Base-by-base conservation (phyloP, 2,113 vertebrate species). In the Hemiscyllium ocellatum region DNA sequence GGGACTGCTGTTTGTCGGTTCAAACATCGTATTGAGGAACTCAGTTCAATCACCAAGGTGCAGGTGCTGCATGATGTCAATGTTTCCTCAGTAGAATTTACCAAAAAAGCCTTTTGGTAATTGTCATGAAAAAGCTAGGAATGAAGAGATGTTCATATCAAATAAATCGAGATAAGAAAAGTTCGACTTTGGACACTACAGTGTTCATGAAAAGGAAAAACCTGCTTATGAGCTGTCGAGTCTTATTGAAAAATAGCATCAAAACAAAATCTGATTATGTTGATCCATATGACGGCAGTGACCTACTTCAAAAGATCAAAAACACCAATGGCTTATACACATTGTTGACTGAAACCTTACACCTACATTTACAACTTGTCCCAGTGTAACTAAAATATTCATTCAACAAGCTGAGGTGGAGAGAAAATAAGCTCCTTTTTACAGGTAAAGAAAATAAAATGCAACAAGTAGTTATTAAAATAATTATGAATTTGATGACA, bases 1-100 rank as follows among this genome's bases (percentile, higher is more conserved):
- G 97, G 98, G 78, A 97, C 96, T 95, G 97, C 97, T 96, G 97
- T 98, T 56, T 96, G 98, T 61, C 97, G 98, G 96, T 98, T 97
- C 42, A 97, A 97, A 10, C 98, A 98, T 87, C 97, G 97, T 0
- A 97, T 98, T 91, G 97, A 97, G 95, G 97, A 97, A 0, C 98
- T 98, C 95, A 97, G 97, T 0, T 96, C 97, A 72, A 96, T 98
- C 97, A 98, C 97, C 95, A 98, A 98, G 95, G 96, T 98, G 83
- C 98, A 97, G 96, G 97, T 98, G 95, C 96, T 97, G 66, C 97
- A 98, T 0, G 97, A 98, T 70, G 96, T 97, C 95, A 96, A 96
- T 37, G 97, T 98, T 97, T 98, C 97, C 68, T 98, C 97, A 0
- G 97, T 98, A 95, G 97, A 98, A 96, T 97, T 98, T 96, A 97